These are phyloP conservation scores for Sphinx pinastri DNA, from an alignment of 2,888 invertebrate genomes.

Conservation along the genomic window DNA sequence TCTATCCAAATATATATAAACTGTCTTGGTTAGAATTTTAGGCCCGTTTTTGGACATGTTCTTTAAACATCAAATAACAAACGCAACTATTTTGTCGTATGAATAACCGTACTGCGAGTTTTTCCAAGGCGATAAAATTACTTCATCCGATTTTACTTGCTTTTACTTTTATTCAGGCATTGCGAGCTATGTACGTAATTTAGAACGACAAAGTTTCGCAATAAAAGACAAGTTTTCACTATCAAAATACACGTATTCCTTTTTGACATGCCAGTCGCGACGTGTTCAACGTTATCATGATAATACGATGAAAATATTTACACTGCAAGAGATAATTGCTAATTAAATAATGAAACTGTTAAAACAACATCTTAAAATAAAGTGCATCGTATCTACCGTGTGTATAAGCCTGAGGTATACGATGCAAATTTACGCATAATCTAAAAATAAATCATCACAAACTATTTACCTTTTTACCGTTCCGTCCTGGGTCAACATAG, in stretches of 20 bases:
- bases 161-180: constrained; percentile 9
- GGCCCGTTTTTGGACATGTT: too few species aligned
- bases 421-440: too few species aligned
- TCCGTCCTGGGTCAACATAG: too few species aligned
- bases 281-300: not conserved
- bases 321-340: not conserved
- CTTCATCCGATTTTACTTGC: constrained; percentile 4
- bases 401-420: too few species aligned
- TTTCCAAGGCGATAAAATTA: constrained; percentile 18
- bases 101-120: not conserved
- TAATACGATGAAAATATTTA: not conserved
- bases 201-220: constrained; percentile 19
- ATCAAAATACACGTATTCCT: not conserved
- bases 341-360: not conserved
- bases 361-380: too few species aligned
- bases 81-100: not conserved
- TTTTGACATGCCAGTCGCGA: not conserved
- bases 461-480: too few species aligned
- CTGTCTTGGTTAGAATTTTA: too few species aligned
- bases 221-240: constrained; percentile 9
- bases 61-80: too few species aligned
- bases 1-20: too few species aligned
- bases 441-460: too few species aligned
- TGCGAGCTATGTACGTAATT: constrained; percentile 1
- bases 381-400: too few species aligned